phyloP scores from a whole-genome alignment of 2,797 vertebrate genomes.

The Allochrocebus solatus region DNA sequence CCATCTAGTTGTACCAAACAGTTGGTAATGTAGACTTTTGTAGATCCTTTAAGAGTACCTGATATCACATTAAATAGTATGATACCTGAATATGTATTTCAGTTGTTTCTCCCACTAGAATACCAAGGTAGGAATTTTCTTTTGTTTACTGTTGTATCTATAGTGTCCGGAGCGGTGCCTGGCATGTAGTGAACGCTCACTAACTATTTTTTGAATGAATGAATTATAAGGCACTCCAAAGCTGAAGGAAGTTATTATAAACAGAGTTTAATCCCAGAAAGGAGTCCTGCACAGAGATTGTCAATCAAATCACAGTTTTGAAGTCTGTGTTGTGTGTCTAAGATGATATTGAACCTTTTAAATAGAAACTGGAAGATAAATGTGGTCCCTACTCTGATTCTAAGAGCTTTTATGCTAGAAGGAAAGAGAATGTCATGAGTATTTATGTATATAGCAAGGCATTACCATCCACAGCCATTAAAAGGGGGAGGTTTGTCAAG shows the following conservation, averaged over 20 bases:
- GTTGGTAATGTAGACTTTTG: neutral
- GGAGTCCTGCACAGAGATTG: neutral
- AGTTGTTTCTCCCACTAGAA: neutral
- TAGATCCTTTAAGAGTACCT: neutral
- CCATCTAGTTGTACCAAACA: neutral
- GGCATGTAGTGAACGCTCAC: neutral
- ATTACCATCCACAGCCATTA: neutral
- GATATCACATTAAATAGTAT: neutral
- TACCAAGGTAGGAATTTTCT: neutral
- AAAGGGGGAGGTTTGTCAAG: neutral
- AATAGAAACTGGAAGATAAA: constrained; percentile 10
- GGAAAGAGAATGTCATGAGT: neutral
- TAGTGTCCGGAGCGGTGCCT: neutral
- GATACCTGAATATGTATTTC: neutral
- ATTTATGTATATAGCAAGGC: neutral
- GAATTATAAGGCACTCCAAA: neutral
- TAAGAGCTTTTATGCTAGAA: neutral
- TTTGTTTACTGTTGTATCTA: neutral
- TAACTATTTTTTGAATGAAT: neutral
- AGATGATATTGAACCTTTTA: neutral
- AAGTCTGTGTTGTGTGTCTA: neutral
- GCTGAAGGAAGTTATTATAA: neutral
- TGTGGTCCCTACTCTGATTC: neutral
- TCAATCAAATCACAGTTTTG: neutral
- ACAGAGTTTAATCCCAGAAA: neutral